Percentiles rank a stretch among this genome's conserved stretches.
These are phyloP conservation scores for Threskiornis aethiopicus DNA, from an alignment of 2,797 vertebrate genomes.

Conservation along the genomic window DNA sequence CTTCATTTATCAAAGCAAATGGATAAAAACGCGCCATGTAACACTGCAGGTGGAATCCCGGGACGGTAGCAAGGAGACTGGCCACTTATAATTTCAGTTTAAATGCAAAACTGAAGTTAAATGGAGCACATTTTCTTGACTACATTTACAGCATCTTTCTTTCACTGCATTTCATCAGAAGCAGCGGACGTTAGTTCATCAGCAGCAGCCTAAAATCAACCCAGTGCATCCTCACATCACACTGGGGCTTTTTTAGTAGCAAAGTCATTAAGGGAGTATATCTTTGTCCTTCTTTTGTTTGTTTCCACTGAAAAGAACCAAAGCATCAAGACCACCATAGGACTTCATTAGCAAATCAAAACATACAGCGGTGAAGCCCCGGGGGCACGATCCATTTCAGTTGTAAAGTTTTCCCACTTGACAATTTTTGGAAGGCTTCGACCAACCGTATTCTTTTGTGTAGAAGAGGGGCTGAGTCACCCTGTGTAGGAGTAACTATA, in stretches of 20 bases:
- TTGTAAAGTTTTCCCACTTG: background rate
- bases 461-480: slow-evolving; percentile 7
- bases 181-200: background rate
- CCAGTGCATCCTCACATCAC: background rate
- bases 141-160: background rate
- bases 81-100: background rate
- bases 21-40: background rate
- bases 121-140: background rate
- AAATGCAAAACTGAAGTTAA: background rate
- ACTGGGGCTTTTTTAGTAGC: background rate
- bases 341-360: background rate
- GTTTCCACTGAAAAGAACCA: background rate
- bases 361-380: background rate
- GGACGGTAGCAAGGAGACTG: background rate
- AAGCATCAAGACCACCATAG: background rate
- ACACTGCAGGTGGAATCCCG: background rate
- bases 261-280: background rate
- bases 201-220: background rate
- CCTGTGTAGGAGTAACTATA: background rate
- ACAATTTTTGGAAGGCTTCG: slow-evolving; percentile 35
- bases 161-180: background rate
- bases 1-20: background rate
- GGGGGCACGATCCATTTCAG: background rate
- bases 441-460: background rate
- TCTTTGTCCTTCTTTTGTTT: background rate